Base-by-base conservation (phyloP, 2,888 invertebrate species). In the Ditula angustiorana region DNA sequence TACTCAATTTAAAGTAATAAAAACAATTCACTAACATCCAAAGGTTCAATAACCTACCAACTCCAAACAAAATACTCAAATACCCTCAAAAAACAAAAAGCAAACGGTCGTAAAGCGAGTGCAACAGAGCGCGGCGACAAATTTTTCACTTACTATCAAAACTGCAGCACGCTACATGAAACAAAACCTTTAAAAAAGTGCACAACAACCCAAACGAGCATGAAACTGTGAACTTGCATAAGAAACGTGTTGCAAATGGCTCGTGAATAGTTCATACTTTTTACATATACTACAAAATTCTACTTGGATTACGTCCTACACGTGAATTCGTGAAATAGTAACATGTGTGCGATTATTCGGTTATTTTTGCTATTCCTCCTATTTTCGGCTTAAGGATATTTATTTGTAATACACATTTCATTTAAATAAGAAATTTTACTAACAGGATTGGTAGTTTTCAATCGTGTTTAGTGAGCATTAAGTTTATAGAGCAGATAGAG, bases 121-220 rank as follows among this genome's bases (percentile, higher is more conserved):
- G 49, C 62, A 57, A 62, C 62, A 64, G n/a, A n/a, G 47, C 53
- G 55, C 55, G 44, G 63, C 58, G 64, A 64, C 64, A 59, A 64
- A 64, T 64, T 64, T 64, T 64, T 64, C 64, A 64, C 64, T 64
- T 64, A 64, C 64, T 47, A 53, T 47, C 64, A 47, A 44, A 59
- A 58, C 59, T 53, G 58, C 64, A 28, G 64, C 64, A 64, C 64
- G 64, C 64, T 44, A 64, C 30, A 23, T n/a, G 37, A 33, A 63
- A 63, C 33, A 58, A 63, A 57, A 52, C 44, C 55, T 37, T 37
- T 37, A 41, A 52, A 63, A 30, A 58, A 52, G 30, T 24, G 33
- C 30, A 16, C n/a, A 53, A 60, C 52, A 35, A 44, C 35, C 21
- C 23, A 30, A 53, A 53, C 35, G 23, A 49, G 63, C 57, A 50